Evolutionary conservation across 1,140 invertebrate species (phyloP).

Genomic region (Bathynomus jamesi): DNA sequence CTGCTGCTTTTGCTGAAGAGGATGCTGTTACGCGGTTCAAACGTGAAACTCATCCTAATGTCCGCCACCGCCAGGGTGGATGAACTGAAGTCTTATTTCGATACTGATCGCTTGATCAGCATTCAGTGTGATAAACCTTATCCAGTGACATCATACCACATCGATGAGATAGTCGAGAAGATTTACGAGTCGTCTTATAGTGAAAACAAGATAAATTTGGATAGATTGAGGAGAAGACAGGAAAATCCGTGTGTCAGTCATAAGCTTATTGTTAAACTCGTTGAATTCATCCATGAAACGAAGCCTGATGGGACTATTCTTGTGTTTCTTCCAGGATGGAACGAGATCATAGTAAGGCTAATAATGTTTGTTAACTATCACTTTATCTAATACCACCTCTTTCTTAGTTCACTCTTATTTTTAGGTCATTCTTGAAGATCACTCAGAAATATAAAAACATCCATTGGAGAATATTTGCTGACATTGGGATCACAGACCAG

Average conservation of each 20-base stretch:
- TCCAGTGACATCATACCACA: neutral
- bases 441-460: too few relatives aligned
- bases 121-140: neutral
- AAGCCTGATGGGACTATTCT: slow-evolving; percentile 47
- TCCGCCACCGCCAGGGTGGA: slow-evolving; percentile 59
- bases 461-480: too few relatives aligned
- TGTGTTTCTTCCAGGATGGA: slow-evolving; percentile 58
- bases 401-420: too few relatives aligned
- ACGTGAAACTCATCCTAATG: slow-evolving; percentile 76
- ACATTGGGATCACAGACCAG: too few relatives aligned
- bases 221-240: too few relatives aligned
- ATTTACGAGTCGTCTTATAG: too few relatives aligned
- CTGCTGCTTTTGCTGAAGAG: slow-evolving; percentile 69
- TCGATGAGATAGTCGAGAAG: too few relatives aligned
- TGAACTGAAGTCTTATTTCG: neutral
- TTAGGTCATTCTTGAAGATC: too few relatives aligned
- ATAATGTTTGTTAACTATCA: too few relatives aligned
- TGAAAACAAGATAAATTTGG: too few relatives aligned
- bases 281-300: slow-evolving; percentile 40
- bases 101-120: neutral
- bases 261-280: slow-evolving; percentile 15
- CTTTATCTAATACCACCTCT: too few relatives aligned
- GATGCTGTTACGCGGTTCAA: slow-evolving; percentile 56
- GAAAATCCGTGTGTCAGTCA: slow-evolving; percentile 56
- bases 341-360: slow-evolving; percentile 45